Evolutionary conservation across 2,888 invertebrate genomes (phyloP).

Genomic region (Parochlus steinenii): DNA sequence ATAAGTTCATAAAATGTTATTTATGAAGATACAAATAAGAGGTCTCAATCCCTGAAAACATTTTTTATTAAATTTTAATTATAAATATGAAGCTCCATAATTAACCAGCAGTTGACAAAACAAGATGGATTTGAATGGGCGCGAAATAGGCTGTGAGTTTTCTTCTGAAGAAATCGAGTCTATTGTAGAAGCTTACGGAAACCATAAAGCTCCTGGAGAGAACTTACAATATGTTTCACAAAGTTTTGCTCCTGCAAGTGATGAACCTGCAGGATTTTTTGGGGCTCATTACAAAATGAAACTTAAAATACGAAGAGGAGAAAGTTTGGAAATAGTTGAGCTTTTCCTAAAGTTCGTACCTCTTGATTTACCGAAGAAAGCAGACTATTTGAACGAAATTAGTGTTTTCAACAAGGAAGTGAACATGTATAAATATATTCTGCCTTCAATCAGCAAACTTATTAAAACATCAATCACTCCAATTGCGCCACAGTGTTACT

Average conservation of each 20-base stretch:
- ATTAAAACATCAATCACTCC: conserved; percentile 17
- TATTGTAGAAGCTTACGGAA: too few species aligned
- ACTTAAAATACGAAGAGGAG: not conserved
- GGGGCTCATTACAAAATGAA: conserved; percentile 7
- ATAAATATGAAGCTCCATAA: too few species aligned
- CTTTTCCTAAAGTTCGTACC: conserved; percentile 46
- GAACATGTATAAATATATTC: conserved; percentile 28
- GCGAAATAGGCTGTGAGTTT: too few species aligned
- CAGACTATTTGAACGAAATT: conserved; percentile 31
- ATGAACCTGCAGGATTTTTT: conserved; percentile 2
- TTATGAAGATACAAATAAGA: too few species aligned
- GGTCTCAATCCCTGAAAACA: too few species aligned
- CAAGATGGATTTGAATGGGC: too few species aligned
- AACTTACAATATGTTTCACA: too few species aligned
- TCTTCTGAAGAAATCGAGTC: too few species aligned
- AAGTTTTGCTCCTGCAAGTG: conserved; percentile 2
- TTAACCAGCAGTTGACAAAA: too few species aligned
- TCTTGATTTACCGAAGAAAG: conserved; percentile 31
- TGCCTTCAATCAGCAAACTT: conserved; percentile 26
- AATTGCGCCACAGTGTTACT: conserved; percentile 25
- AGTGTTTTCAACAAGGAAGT: conserved; percentile 35
- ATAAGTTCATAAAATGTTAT: too few species aligned
- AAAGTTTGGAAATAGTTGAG: conserved; percentile 3
- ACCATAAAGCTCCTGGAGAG: too few species aligned
- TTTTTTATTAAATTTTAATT: too few species aligned